A percentile compares a stretch with the other conserved stretches of the same genome.
These are phyloP conservation scores for Pegoplata infirma DNA, from an alignment of 2,888 invertebrate species.

Conservation along the genomic window DNA sequence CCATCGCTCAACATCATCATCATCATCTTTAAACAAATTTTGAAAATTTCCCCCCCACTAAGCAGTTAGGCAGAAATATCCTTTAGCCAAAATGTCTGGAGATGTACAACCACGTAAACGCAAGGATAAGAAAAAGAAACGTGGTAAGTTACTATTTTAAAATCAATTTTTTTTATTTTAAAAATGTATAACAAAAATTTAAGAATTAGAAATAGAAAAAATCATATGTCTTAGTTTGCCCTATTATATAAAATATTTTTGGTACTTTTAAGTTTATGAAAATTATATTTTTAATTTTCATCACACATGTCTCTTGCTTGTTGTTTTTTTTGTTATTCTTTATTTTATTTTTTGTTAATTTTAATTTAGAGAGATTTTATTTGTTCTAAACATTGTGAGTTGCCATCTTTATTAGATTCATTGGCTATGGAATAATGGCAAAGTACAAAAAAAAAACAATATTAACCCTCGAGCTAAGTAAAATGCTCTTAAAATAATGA, in stretches of 20 bases:
- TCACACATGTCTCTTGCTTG: constrained; percentile 34
- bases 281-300: constrained; percentile 57
- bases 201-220: background rate
- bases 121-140: constrained; percentile 89
- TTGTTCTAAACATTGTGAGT: constrained; percentile 11
- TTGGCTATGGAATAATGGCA: too few species aligned
- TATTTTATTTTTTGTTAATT: constrained; percentile 14
- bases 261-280: constrained; percentile 58
- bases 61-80: background rate
- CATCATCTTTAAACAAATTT: background rate
- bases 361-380: constrained; percentile 1
- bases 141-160: constrained; percentile 79
- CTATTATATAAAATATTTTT: constrained; percentile 75
- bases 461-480: too few species aligned
- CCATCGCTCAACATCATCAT: background rate
- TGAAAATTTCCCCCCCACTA: background rate
- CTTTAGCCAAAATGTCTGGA: constrained; percentile 84
- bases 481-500: too few species aligned
- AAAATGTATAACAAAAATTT: too few species aligned
- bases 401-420: too few species aligned
- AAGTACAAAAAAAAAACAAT: too few species aligned
- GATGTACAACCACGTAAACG: constrained; percentile 92
- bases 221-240: constrained; percentile 65
- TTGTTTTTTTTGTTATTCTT: constrained; percentile 24
- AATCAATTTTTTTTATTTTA: constrained; percentile 18